Evolutionary conservation across 1,140 invertebrate species (phyloP).

Genomic region (Philopotamus ludificatus): DNA sequence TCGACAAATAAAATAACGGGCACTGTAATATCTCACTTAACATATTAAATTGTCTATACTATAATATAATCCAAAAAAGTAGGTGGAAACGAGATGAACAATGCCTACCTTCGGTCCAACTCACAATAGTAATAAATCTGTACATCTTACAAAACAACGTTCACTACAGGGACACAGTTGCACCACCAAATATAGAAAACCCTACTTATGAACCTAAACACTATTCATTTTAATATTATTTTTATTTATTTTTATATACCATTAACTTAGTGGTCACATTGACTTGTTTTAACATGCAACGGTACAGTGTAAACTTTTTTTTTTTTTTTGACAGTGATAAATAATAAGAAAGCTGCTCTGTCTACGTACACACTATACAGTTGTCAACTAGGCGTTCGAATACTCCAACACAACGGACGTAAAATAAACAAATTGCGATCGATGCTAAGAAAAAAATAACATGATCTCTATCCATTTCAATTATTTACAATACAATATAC

Average conservation of each 20-base stretch:
- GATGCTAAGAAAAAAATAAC: conserved; percentile 12
- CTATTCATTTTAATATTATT: conserved; percentile 8
- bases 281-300: conserved; percentile 28
- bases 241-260: conserved; percentile 6
- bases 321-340: background rate
- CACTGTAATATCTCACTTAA: background rate
- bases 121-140: conserved; percentile 27
- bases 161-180: conserved; percentile 30
- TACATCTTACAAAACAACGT: conserved; percentile 25
- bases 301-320: conserved; percentile 14
- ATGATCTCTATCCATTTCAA: conserved; percentile 4
- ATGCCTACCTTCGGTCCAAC: conserved; percentile 22
- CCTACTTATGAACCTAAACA: conserved; percentile 31
- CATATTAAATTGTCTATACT: background rate
- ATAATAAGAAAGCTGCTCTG: conserved; percentile 11
- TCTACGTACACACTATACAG: conserved; percentile 17
- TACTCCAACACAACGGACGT: background rate
- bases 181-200: conserved; percentile 35
- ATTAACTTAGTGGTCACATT: conserved; percentile 31
- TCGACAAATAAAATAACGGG: background rate
- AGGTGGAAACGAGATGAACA: conserved; percentile 1
- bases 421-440: background rate
- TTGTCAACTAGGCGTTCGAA: conserved; percentile 3
- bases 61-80: background rate
- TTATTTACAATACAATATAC: conserved; percentile 29